Base-by-base conservation (phyloP, 2,888 invertebrate genomes). In the Drosophila pegasa region DNA sequence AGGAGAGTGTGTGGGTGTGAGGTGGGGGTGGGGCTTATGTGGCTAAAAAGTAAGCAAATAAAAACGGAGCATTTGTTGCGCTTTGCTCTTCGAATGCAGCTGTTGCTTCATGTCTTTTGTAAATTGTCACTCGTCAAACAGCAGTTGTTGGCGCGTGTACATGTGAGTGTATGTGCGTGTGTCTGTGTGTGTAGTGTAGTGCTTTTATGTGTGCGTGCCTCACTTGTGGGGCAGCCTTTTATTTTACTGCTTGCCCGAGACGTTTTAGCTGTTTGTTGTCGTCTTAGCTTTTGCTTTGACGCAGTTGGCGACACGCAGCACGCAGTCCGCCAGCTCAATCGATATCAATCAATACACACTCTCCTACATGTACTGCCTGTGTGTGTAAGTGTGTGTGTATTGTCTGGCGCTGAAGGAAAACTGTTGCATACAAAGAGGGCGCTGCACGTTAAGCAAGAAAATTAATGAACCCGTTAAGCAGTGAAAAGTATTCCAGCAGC, bases 321-420 rank as follows among this genome's bases (percentile, higher is more conserved):
- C 66, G 57, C 65, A 60, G 54, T 45, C 59, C 38, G 59, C 65
- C 22, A 41, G 41, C 50, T 66, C 58, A 82, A 87, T 82, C 82
- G 70, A 82, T 82, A 82, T 75, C 87, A 87, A 82, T 82, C 82
- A 87, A 82, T 82, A 48, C 20, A 87, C 66, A 60, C 59, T 54
- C 22, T 20, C 22, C 18, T 51, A n/a, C 50, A 40, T 33, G 20
- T 63, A 29, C 16, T 27, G 25, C n/a, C 7, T 41, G 31, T 25
- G 16, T 52, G 29, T 50, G 29, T 37, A n/a, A 25, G 33, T 18
- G 12, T 25, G 20, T 54, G 48, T 8, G 22, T 20, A 29, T 25
- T 33, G 29, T 48, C 37, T 45, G 33, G 33, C n/a, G 31, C 5
- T 55, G 31, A 40, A 20, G 41, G 14, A 31, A 75, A 71, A 40